A percentile compares a stretch with the other conserved stretches of the same genome.
phyloP scores from a whole-genome alignment of 2,888 invertebrate species.

The Megaustenia siamemsis region DNA sequence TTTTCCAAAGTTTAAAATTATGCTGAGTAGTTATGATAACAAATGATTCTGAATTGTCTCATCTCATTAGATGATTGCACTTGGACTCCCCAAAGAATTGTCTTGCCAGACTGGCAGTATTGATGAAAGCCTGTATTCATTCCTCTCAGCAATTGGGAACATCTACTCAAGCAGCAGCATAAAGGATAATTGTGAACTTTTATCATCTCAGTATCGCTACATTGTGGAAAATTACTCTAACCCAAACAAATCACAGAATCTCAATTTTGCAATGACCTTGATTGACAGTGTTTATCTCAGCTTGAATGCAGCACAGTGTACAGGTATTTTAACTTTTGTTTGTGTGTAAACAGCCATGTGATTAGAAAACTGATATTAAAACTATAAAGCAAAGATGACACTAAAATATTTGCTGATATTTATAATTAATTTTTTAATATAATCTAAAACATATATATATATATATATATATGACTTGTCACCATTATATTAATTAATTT shows the following conservation, averaged over 20 bases:
- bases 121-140: slow-evolving; percentile 35
- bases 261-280: slow-evolving; percentile 24
- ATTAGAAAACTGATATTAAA: too few species aligned
- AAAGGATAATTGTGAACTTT: not conserved
- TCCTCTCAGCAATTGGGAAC: slow-evolving; percentile 1
- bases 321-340: not conserved
- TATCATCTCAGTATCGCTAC: slow-evolving; percentile 17
- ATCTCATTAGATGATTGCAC: slow-evolving; percentile 14
- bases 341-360: too few species aligned
- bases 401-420: too few species aligned
- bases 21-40: too few species aligned
- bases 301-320: not conserved
- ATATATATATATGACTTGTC: too few species aligned
- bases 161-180: not conserved
- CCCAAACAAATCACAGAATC: not conserved
- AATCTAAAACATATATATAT: too few species aligned
- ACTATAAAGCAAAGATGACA: too few species aligned
- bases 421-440: too few species aligned
- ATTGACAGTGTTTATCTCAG: not conserved
- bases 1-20: too few species aligned
- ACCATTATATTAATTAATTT: too few species aligned
- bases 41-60: not conserved
- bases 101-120: slow-evolving; percentile 38
- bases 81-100: slow-evolving; percentile 32
- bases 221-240: slow-evolving; percentile 13